A percentile compares a stretch with the other conserved stretches of the same genome.
Evolutionary conservation across 1,140 invertebrate species (phyloP).

Genomic region (Pseudomyrmex cubaensis): DNA sequence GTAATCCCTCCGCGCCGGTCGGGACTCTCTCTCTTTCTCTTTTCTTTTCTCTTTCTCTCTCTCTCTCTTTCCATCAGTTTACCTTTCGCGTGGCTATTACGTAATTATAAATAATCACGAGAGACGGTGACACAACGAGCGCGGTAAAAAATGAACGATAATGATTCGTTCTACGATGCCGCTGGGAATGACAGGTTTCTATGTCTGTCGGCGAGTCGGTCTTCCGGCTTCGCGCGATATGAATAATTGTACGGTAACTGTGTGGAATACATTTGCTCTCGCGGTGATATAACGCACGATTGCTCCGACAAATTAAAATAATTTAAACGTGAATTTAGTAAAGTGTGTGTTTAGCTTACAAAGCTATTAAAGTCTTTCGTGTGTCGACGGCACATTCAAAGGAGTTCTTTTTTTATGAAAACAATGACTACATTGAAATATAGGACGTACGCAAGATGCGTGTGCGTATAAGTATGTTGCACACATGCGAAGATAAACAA

Average conservation of each 20-base stretch:
- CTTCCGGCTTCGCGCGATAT: conserved; percentile 4
- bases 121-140: conserved; percentile 11
- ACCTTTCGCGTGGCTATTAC: conserved; percentile 56
- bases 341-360: no score
- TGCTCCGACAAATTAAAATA: not conserved
- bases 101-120: conserved; percentile 69
- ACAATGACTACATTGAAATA: no score
- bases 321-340: not conserved
- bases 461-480: not conserved
- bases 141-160: not conserved
- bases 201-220: not conserved
- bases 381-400: no score
- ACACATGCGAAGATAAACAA: not conserved
- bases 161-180: not conserved
- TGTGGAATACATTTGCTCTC: not conserved
- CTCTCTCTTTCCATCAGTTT: not conserved
- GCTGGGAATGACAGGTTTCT: conserved; percentile 38
- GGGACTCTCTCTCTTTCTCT: not conserved
- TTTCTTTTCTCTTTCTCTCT: not conserved
- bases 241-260: not conserved
- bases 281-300: not conserved
- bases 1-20: conserved; percentile 39
- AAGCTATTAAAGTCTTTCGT: no score
- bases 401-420: no score
- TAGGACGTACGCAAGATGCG: no score